Evolutionary conservation across 2,888 invertebrate genomes (phyloP).

Genomic region (Amitus sp.): DNA sequence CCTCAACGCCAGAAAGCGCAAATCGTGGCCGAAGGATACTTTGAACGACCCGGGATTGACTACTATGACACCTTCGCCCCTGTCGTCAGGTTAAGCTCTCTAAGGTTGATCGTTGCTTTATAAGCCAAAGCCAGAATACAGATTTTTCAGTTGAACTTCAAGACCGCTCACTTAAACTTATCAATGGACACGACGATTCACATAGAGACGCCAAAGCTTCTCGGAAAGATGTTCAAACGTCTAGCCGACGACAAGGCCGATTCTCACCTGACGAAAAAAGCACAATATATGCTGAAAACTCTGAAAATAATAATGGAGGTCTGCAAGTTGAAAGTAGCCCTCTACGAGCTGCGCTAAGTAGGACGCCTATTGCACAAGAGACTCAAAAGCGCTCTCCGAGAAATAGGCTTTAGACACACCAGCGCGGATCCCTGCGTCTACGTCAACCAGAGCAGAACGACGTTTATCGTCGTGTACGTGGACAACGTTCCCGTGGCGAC

Average conservation of each 20-base stretch:
- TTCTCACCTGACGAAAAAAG: neutral
- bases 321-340: conserved; percentile 3
- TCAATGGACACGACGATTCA: conserved; percentile 17
- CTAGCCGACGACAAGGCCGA: conserved; percentile 7
- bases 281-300: neutral
- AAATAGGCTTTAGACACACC: neutral
- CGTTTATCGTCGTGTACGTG: conserved; percentile 21
- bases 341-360: conserved; percentile 6
- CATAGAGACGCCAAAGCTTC: conserved; percentile 35
- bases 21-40: conserved; percentile 24
- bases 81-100: conserved; percentile 33
- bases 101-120: conserved; percentile 31
- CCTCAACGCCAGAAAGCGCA: conserved; percentile 18
- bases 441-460: conserved; percentile 1
- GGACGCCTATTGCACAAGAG: conserved; percentile 2
- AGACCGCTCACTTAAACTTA: conserved; percentile 44
- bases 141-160: conserved; percentile 41
- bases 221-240: conserved; percentile 9
- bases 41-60: conserved; percentile 27
- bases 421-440: conserved; percentile 19
- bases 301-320: neutral
- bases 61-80: conserved; percentile 39
- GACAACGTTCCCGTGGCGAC: conserved; percentile 24
- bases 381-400: neutral
- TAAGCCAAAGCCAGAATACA: conserved; percentile 28